Evolutionary conservation across 2,797 vertebrate genomes (phyloP).

Genomic region (Leucoraja ocellata): DNA sequence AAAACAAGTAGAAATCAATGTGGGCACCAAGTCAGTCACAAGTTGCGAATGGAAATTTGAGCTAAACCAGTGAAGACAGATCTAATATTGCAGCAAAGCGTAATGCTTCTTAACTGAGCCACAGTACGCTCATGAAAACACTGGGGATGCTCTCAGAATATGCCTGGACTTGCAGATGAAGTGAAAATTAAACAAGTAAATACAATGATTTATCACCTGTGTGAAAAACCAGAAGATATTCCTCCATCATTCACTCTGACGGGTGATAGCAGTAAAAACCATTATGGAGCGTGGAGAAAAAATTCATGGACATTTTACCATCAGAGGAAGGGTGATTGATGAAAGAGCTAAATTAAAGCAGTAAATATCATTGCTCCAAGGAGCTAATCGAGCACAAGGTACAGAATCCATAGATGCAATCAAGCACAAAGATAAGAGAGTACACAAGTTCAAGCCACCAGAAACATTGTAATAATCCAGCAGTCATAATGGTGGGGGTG

Average conservation of each 20-base stretch:
- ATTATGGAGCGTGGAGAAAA: not conserved
- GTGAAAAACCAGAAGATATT: not conserved
- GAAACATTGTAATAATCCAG: not conserved
- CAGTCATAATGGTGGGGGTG: not conserved
- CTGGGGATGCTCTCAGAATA: not conserved
- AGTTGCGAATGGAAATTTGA: not conserved
- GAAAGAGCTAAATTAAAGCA: constrained; percentile 24
- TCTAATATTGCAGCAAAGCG: not conserved
- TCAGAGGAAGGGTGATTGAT: constrained; percentile 1
- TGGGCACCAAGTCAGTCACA: constrained; percentile 6
- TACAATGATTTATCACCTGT: not conserved
- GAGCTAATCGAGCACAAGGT: not conserved
- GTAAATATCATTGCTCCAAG: not conserved
- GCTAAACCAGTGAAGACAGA: not conserved
- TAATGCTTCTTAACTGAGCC: not conserved
- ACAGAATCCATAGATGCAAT: constrained; percentile 15
- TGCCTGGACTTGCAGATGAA: not conserved
- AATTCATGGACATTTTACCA: not conserved
- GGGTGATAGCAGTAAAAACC: not conserved
- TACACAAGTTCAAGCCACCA: not conserved
- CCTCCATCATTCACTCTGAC: not conserved
- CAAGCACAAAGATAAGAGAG: constrained; percentile 7
- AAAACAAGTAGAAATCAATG: not conserved
- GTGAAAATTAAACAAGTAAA: constrained; percentile 12
- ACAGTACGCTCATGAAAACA: not conserved